Percentiles rank a stretch among this genome's conserved stretches.
phyloP scores from a whole-genome alignment of 2,113 vertebrate genomes.

The Podilymbus podiceps region DNA sequence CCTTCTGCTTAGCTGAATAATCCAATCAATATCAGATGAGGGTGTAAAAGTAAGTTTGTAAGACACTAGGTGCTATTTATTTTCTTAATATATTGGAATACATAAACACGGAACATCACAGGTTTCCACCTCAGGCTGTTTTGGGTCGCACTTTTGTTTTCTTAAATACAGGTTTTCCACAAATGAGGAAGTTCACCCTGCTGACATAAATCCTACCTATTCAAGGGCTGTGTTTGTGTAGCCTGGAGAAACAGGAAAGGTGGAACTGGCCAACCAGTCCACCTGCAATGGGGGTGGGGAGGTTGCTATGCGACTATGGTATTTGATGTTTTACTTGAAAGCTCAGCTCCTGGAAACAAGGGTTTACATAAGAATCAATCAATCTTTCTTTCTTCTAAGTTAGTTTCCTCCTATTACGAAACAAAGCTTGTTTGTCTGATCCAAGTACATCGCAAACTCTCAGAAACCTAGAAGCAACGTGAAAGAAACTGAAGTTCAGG shows the following conservation, averaged over 20 bases:
- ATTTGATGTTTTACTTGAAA: slow-evolving; percentile 51
- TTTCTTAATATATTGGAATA: background rate
- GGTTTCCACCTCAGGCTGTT: background rate
- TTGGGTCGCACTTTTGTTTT: background rate
- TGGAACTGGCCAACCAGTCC: background rate
- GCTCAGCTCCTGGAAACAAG: slow-evolving; percentile 46
- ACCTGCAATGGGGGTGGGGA: slow-evolving; percentile 27
- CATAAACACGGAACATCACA: background rate
- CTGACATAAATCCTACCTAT: background rate
- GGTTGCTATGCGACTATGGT: slow-evolving; percentile 41
- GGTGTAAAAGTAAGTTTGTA: background rate
- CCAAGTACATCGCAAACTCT: background rate
- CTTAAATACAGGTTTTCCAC: background rate
- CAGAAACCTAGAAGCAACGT: background rate
- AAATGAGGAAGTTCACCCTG: background rate
- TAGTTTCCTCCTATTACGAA: background rate
- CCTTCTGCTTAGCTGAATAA: background rate
- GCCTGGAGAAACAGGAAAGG: slow-evolving; percentile 44
- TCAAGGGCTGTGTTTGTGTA: background rate
- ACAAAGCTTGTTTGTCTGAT: background rate
- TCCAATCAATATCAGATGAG: background rate
- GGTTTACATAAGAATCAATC: slow-evolving; percentile 29
- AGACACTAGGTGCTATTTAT: background rate
- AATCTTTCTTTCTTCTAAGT: slow-evolving; percentile 3
- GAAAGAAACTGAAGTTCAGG: background rate